Evolutionary conservation across 2,797 vertebrate species (phyloP).

Genomic region (Psittacula derbiana): DNA sequence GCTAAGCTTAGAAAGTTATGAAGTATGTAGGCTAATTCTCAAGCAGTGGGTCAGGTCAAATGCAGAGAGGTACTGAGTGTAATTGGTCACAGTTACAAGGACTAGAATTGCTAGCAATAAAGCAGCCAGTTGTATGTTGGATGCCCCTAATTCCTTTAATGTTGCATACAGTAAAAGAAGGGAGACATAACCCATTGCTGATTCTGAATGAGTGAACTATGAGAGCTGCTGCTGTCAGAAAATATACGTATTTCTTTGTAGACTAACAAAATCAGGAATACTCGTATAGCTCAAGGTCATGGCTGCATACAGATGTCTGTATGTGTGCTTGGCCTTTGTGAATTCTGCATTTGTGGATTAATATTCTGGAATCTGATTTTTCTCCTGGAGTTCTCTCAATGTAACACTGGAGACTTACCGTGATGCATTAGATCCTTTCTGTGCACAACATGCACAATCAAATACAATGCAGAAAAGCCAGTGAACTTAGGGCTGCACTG

Average conservation of each 20-base stretch:
- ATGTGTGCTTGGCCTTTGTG: not conserved
- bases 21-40: fast-evolving
- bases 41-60: not conserved
- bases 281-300: not conserved
- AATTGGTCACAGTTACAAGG: not conserved
- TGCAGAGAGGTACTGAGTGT: not conserved
- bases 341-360: not conserved
- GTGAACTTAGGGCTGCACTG: not conserved
- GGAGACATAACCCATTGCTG: not conserved
- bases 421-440: not conserved
- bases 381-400: not conserved
- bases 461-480: not conserved
- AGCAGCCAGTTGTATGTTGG: not conserved
- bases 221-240: not conserved
- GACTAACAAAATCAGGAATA: not conserved
- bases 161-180: not conserved
- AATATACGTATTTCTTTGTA: not conserved
- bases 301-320: not conserved
- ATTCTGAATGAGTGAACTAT: not conserved
- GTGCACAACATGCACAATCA: not conserved
- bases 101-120: not conserved
- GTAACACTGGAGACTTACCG: not conserved
- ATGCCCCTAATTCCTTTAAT: not conserved
- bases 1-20: not conserved
- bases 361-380: not conserved